phyloP scores from a whole-genome alignment of 2,888 invertebrate genomes.

The Taphrorychus bicolor region DNA sequence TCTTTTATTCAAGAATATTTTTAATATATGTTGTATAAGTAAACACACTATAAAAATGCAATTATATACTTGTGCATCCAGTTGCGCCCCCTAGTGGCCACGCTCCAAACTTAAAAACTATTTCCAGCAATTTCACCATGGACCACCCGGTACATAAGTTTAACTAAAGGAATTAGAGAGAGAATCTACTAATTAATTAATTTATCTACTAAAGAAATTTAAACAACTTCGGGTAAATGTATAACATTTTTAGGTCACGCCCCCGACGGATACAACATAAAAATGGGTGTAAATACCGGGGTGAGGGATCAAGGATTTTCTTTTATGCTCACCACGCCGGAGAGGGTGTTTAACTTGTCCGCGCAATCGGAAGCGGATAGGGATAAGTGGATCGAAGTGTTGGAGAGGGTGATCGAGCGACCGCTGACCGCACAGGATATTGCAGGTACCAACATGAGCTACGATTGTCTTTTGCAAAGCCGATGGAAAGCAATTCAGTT shows the following conservation, averaged over 20 bases:
- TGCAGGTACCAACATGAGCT: conserved; percentile 53
- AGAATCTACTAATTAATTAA: no score
- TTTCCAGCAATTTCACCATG: no score
- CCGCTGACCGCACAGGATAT: conserved; percentile 82
- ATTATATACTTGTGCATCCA: no score
- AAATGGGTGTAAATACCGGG: conserved; percentile 70
- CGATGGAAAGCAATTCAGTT: background rate
- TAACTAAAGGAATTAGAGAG: no score
- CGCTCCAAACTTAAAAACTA: no score
- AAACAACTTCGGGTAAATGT: background rate
- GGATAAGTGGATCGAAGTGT: conserved; percentile 79
- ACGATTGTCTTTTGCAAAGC: background rate
- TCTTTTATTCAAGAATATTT: no score
- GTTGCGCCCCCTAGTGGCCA: no score
- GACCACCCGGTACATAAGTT: no score
- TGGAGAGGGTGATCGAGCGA: conserved; percentile 76
- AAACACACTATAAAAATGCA: no score
- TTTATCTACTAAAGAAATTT: no score
- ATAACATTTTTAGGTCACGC: conserved; percentile 65
- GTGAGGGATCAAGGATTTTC: conserved; percentile 80
- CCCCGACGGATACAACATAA: conserved; percentile 78
- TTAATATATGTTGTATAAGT: no score
- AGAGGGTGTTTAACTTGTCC: conserved; percentile 77
- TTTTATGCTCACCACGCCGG: conserved; percentile 84
- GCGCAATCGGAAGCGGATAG: conserved; percentile 79